Evolutionary conservation across 2,113 vertebrate genomes (phyloP).

Genomic region (Sardina pilchardus): DNA sequence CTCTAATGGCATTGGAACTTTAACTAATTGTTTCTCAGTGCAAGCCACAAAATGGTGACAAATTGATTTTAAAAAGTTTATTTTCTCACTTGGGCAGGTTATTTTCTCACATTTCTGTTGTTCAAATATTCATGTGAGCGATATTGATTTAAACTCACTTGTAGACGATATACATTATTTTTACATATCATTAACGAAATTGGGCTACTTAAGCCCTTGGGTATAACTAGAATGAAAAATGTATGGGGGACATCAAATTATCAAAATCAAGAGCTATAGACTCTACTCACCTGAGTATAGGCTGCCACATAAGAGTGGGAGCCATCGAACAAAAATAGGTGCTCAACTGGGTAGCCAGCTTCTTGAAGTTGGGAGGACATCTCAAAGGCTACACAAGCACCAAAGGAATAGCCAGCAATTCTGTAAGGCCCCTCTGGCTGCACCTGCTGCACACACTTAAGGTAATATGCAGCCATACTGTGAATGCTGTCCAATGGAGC

Average conservation of each 20-base stretch:
- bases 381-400: constrained; percentile 97
- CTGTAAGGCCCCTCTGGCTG: constrained; percentile 91
- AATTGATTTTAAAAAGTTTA: too few relatives aligned
- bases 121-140: not conserved
- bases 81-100: too few relatives aligned
- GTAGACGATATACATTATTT: not conserved
- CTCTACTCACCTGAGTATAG: constrained; percentile 83
- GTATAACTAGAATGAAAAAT: not conserved
- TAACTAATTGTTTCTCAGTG: too few relatives aligned
- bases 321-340: constrained; percentile 90
- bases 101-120: too few relatives aligned
- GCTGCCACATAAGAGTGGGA: constrained; percentile 92
- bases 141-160: not conserved
- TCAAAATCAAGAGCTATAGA: not conserved
- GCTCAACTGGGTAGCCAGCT: constrained; percentile 75
- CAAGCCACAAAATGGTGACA: too few relatives aligned
- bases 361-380: constrained; percentile 92
- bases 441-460: constrained; percentile 81
- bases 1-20: too few relatives aligned
- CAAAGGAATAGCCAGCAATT: constrained; percentile 92
- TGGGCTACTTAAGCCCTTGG: not conserved
- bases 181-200: not conserved
- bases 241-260: not conserved
- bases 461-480: constrained; percentile 86
- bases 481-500: constrained; percentile 93